A percentile compares a stretch with the other conserved stretches of the same genome.
phyloP scores from a whole-genome alignment of 2,797 vertebrate genomes.

The Siniperca obscura region DNA sequence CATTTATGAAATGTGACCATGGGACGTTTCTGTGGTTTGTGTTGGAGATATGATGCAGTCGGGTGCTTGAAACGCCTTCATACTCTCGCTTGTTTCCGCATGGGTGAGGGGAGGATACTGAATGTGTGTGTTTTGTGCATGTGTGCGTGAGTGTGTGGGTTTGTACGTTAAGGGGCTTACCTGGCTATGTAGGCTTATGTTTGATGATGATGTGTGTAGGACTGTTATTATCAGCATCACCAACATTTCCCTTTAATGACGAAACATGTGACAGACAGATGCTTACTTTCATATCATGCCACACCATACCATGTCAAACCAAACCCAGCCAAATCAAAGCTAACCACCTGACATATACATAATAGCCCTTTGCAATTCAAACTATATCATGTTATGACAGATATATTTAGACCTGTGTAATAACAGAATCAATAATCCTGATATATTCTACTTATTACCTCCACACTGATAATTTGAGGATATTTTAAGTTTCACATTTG shows the following conservation, averaged over 20 bases:
- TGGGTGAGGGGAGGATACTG: constrained; percentile 51
- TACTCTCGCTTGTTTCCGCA: constrained; percentile 62
- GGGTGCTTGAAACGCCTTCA: constrained; percentile 9
- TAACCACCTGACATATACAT: neutral
- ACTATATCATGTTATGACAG: neutral
- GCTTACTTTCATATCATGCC: neutral
- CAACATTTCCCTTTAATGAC: constrained; percentile 31
- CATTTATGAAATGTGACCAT: neutral
- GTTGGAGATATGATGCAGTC: constrained; percentile 38
- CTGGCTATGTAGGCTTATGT: constrained; percentile 58
- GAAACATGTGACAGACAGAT: constrained; percentile 7
- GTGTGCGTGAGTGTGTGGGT: constrained; percentile 31
- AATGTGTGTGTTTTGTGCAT: constrained; percentile 25
- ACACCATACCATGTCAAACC: neutral
- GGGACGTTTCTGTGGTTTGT: neutral
- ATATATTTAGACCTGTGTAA: neutral
- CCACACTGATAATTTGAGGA: neutral
- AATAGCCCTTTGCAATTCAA: too few relatives aligned
- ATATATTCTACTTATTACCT: neutral
- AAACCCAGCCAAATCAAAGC: neutral
- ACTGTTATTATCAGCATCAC: constrained; percentile 43
- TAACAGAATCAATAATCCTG: neutral
- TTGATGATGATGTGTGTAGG: constrained; percentile 44
- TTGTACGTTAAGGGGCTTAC: constrained; percentile 57
- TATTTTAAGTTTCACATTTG: neutral